Evolutionary conservation across 2,797 vertebrate species (phyloP).

Genomic region (Crocidura indochinensis): DNA sequence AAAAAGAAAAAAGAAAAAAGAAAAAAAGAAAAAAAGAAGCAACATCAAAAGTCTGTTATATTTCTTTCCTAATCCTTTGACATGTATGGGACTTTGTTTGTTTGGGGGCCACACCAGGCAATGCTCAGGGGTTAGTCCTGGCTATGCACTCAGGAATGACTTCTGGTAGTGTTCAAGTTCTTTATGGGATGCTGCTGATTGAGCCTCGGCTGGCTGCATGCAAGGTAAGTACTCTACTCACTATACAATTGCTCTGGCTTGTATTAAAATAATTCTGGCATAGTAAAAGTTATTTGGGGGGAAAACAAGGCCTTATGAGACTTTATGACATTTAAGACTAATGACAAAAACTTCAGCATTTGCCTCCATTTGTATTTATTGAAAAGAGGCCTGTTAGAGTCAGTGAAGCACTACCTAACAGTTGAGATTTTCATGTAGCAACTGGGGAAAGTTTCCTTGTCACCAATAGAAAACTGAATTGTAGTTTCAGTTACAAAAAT

Average conservation of each 20-base stretch:
- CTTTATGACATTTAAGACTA: slow-evolving; percentile 9
- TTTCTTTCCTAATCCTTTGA: slow-evolving; percentile 69
- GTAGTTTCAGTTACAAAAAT: background rate
- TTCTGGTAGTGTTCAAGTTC: no score
- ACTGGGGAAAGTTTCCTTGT: slow-evolving; percentile 41
- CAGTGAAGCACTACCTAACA: background rate
- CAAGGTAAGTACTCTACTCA: no score
- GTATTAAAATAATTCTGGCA: slow-evolving; percentile 26
- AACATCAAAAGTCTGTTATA: no score
- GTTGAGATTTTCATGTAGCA: background rate
- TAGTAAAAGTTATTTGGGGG: slow-evolving; percentile 12
- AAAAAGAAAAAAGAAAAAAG: no score
- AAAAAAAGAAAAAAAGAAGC: no score
- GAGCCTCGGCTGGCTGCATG: no score
- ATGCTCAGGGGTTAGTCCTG: no score
- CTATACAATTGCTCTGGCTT: no score
- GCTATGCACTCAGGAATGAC: no score
- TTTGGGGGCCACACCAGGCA: no score
- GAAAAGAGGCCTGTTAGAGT: slow-evolving; percentile 48
- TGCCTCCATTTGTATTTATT: slow-evolving; percentile 60
- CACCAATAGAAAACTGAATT: background rate
- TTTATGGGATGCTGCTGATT: no score
- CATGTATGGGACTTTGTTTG: no score
- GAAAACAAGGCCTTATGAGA: slow-evolving; percentile 51
- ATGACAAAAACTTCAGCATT: background rate